Percentiles rank a stretch among this genome's conserved stretches.
These are phyloP conservation scores for Sycon ciliatum DNA, from an alignment of 37 sponge, comb jelly and placozoan species.

Conservation along the genomic window DNA sequence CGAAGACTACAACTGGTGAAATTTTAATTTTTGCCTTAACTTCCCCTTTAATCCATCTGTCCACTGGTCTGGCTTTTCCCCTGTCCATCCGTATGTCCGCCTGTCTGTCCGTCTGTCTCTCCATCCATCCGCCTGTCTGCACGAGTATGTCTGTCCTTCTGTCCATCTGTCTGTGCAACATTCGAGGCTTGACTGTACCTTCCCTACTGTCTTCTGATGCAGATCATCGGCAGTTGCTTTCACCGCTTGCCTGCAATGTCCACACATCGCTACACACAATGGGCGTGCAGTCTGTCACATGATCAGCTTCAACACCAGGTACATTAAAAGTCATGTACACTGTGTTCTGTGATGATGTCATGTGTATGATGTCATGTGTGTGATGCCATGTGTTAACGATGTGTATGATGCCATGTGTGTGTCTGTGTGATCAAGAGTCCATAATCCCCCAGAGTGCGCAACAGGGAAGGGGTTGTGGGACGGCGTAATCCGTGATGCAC, in stretches of 20 bases:
- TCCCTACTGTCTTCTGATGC: background rate
- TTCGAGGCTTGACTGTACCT: background rate
- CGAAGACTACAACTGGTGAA: no score
- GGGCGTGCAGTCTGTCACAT: conserved; percentile 47
- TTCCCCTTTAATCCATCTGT: background rate
- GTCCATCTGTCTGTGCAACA: conserved; percentile 5
- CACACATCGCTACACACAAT: conserved; percentile 68
- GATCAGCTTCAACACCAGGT: conserved; percentile 69
- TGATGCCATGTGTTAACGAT: background rate
- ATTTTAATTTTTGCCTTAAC: no score
- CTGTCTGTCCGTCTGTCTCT: background rate
- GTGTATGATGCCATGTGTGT: background rate
- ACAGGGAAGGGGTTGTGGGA: no score
- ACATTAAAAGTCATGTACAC: background rate
- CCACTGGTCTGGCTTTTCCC: no score
- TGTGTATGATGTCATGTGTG: background rate
- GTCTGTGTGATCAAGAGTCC: background rate
- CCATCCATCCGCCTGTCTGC: background rate
- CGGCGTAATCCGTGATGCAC: no score
- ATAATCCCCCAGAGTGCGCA: no score
- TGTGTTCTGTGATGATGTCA: background rate
- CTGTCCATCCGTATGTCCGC: background rate
- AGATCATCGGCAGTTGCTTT: conserved; percentile 67
- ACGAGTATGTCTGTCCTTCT: conserved; percentile 20
- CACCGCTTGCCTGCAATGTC: conserved; percentile 44